These are phyloP conservation scores for Isotomurus palustris DNA, from an alignment of 2,888 invertebrate genomes.

Conservation along the genomic window DNA sequence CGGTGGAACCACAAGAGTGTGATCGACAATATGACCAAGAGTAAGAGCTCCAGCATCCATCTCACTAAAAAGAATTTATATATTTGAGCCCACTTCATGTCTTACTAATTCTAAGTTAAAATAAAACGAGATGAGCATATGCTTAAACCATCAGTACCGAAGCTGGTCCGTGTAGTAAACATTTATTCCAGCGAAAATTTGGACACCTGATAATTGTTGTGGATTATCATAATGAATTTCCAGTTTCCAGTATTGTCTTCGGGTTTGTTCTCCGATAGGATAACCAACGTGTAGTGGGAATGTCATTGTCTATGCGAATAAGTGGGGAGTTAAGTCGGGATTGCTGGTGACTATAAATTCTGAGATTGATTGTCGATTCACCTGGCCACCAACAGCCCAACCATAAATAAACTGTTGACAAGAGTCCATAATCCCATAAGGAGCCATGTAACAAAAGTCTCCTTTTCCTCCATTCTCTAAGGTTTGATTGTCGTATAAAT, in stretches of 20 bases:
- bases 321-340: background rate
- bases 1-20: slow-evolving; percentile 77
- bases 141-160: slow-evolving; percentile 50
- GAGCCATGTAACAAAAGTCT: background rate
- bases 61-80: slow-evolving; percentile 46
- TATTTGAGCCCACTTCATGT: background rate
- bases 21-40: slow-evolving; percentile 71
- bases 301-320: slow-evolving; percentile 62
- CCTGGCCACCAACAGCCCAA: slow-evolving; percentile 14
- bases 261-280: slow-evolving; percentile 69
- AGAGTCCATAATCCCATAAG: background rate
- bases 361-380: background rate
- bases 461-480: background rate
- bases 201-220: slow-evolving; percentile 22
- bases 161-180: slow-evolving; percentile 69
- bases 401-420: background rate
- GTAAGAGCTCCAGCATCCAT: slow-evolving; percentile 77
- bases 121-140: too few relatives aligned
- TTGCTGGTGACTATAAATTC: background rate
- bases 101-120: too few relatives aligned
- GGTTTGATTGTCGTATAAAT: slow-evolving; percentile 8
- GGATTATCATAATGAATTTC: slow-evolving; percentile 86
- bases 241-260: slow-evolving; percentile 61
- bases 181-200: slow-evolving; percentile 69
- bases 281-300: slow-evolving; percentile 72